phyloP scores from a whole-genome alignment of 2,113 vertebrate genomes.

The Oreotrochilus melanogaster region DNA sequence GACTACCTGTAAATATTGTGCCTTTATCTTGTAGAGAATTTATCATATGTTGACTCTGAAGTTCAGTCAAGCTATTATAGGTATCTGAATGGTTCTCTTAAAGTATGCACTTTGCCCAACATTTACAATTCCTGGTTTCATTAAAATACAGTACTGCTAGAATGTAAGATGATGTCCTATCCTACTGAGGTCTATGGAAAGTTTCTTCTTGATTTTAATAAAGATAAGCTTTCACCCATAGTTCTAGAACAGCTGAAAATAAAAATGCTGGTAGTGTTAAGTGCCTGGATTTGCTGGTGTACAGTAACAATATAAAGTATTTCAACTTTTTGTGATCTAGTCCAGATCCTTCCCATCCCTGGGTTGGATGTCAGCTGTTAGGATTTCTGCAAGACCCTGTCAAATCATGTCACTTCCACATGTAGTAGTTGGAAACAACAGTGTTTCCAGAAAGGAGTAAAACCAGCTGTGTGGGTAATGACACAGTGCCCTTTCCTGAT shows the following conservation, averaged over 20 bases:
- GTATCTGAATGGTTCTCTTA: constrained; percentile 20
- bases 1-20: constrained; percentile 71
- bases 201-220: neutral
- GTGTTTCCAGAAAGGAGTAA: neutral
- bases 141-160: neutral
- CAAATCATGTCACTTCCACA: accelerated
- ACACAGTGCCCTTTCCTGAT: neutral
- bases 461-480: neutral
- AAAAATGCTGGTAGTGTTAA: constrained; percentile 9
- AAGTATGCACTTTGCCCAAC: constrained; percentile 50
- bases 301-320: neutral
- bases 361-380: neutral
- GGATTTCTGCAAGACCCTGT: neutral
- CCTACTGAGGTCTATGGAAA: constrained; percentile 19
- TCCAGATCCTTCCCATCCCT: neutral
- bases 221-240: constrained; percentile 29
- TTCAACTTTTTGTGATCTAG: neutral
- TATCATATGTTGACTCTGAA: constrained; percentile 43
- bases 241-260: constrained; percentile 3
- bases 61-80: constrained; percentile 22
- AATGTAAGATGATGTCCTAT: constrained; percentile 28
- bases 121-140: neutral
- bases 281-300: constrained; percentile 52
- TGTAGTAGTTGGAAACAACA: neutral
- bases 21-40: constrained; percentile 70